phyloP scores from a whole-genome alignment of 2,888 invertebrate genomes.

The Pandemis cinnamomeana region DNA sequence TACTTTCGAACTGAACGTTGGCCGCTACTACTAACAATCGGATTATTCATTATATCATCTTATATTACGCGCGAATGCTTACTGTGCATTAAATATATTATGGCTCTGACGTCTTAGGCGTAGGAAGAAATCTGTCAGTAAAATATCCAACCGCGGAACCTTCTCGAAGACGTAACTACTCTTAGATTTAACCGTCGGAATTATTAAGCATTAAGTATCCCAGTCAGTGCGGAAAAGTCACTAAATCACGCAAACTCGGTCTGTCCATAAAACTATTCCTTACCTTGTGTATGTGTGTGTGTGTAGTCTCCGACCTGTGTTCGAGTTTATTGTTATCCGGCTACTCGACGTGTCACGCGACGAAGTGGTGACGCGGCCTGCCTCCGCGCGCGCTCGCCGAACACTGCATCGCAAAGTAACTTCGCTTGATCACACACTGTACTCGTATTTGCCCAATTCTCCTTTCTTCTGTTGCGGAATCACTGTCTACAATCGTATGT shows the following conservation, averaged over 20 bases:
- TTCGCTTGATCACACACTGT: background rate
- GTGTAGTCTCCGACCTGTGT: background rate
- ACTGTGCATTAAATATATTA: too few relatives aligned
- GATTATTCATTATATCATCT: too few relatives aligned
- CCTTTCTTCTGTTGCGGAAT: background rate
- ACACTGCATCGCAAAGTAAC: slow-evolving; percentile 1
- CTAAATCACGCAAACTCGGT: background rate
- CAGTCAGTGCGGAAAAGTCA: background rate
- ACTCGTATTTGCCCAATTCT: background rate
- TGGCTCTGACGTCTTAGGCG: too few relatives aligned
- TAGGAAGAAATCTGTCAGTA: too few relatives aligned
- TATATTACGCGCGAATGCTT: too few relatives aligned
- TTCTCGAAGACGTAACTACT: background rate
- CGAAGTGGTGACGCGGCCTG: background rate
- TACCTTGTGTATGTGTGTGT: background rate
- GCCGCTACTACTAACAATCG: too few relatives aligned
- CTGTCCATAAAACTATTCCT: background rate
- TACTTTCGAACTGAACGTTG: too few relatives aligned
- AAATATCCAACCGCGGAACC: background rate
- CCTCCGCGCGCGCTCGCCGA: background rate
- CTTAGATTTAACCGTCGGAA: background rate
- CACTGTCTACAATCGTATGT: background rate
- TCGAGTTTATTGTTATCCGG: background rate
- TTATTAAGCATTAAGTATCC: background rate
- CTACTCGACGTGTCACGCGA: background rate